These are phyloP conservation scores for Zapornia atra DNA, from an alignment of 2,113 vertebrate species.

Conservation along the genomic window DNA sequence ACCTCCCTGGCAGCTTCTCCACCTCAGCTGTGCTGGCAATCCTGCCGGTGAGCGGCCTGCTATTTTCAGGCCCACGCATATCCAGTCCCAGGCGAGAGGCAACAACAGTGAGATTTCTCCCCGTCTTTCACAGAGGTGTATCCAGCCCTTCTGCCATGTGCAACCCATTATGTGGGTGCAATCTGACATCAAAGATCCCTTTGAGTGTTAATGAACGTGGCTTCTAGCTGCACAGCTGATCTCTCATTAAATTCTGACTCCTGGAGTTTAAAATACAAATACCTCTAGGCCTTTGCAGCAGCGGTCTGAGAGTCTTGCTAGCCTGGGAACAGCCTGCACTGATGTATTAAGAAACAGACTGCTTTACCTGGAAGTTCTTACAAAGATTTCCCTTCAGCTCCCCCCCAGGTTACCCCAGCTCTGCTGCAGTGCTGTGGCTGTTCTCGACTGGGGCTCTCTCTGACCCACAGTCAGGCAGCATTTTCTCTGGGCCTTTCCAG, in stretches of 20 bases:
- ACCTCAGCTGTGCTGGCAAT: constrained; percentile 13
- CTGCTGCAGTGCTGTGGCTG: rapidly evolving
- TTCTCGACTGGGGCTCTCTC: not conserved
- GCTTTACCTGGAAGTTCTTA: not conserved
- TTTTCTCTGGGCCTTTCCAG: not conserved
- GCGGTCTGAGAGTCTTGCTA: not conserved
- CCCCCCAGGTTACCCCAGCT: not conserved
- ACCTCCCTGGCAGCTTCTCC: constrained; percentile 30
- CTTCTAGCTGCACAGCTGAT: not conserved
- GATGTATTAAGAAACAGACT: not conserved
- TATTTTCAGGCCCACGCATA: not conserved
- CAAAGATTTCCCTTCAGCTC: not conserved
- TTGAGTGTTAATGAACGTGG: not conserved
- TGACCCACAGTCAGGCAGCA: not conserved
- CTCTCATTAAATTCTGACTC: not conserved
- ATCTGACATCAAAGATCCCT: not conserved
- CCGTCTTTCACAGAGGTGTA: not conserved
- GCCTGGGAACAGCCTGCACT: not conserved
- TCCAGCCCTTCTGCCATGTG: constrained; percentile 9
- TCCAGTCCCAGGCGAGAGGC: not conserved
- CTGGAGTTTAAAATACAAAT: not conserved
- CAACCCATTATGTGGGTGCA: not conserved
- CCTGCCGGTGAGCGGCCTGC: not conserved
- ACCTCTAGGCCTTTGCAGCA: not conserved
- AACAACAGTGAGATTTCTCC: not conserved